These are phyloP conservation scores for Sternotherus odoratus DNA, from an alignment of 2,797 vertebrate species.

Conservation along the genomic window DNA sequence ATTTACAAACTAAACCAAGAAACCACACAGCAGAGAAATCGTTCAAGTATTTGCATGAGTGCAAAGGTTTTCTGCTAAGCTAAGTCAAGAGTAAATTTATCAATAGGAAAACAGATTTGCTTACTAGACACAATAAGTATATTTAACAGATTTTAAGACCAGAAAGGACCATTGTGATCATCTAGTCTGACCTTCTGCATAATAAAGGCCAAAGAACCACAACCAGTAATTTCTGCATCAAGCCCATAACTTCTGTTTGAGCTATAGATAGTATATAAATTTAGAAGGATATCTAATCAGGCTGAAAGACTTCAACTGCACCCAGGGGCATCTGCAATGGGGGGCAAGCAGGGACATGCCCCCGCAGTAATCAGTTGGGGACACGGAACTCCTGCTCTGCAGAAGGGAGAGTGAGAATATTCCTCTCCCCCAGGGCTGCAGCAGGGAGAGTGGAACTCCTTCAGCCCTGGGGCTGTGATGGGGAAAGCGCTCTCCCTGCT, in stretches of 20 bases:
- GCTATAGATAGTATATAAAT: background rate
- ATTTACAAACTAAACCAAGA: background rate
- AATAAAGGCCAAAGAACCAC: rapidly evolving
- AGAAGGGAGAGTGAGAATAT: too few species aligned
- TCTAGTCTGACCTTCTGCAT: background rate
- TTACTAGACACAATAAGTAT: background rate
- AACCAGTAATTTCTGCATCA: background rate
- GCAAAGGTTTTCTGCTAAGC: background rate
- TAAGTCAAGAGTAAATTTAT: background rate
- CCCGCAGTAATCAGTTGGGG: too few species aligned
- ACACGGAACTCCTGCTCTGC: too few species aligned
- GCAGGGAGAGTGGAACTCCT: too few species aligned
- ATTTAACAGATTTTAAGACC: background rate
- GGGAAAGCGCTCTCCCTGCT: too few species aligned
- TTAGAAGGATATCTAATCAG: background rate
- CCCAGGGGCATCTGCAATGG: too few species aligned
- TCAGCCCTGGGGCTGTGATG: too few species aligned
- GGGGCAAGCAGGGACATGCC: too few species aligned
- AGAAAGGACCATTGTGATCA: background rate
- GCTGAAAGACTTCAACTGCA: background rate
- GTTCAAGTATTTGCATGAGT: background rate
- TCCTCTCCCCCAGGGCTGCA: too few species aligned
- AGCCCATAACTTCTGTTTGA: background rate
- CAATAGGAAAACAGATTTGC: background rate
- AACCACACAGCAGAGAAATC: background rate